Evolutionary conservation across 23 tunicate genomes (phyloP).

Genomic region (Aplidium turbinatum): DNA sequence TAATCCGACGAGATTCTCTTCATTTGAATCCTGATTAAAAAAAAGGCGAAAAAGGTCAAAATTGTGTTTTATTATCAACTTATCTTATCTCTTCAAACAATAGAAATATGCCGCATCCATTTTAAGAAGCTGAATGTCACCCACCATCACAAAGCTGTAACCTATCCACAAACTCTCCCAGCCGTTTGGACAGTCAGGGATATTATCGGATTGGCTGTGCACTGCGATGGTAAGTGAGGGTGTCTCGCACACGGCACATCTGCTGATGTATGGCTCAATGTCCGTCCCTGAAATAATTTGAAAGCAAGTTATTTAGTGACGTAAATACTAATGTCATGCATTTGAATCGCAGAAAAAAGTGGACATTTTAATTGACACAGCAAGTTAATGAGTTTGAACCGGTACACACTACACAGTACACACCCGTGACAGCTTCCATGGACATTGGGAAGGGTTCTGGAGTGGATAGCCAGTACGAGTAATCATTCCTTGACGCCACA

Average conservation of each 20-base stretch:
- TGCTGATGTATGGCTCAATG: conserved; percentile 86
- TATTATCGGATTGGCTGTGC: conserved; percentile 88
- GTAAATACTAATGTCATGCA: too few relatives aligned
- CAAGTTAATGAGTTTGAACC: too few relatives aligned
- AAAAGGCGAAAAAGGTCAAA: not conserved
- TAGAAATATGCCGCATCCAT: not conserved
- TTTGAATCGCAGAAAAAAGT: too few relatives aligned
- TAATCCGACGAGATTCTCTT: too few relatives aligned
- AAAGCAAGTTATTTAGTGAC: too few relatives aligned
- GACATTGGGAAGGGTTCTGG: conserved; percentile 96
- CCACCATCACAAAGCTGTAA: conserved; percentile 97
- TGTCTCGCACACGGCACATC: conserved; percentile 96
- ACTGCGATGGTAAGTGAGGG: conserved; percentile 92
- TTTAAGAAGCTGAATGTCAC: not conserved
- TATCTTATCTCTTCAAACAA: too few relatives aligned
- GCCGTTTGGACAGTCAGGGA: conserved; percentile 89
- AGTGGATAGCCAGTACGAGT: conserved; percentile 93
- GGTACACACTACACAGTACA: too few relatives aligned
- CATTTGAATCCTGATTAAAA: too few relatives aligned
- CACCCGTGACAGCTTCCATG: conserved; percentile 82
- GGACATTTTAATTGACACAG: too few relatives aligned
- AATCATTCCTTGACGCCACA: conserved; percentile 95
- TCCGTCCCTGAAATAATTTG: conserved; percentile 52
- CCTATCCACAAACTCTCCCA: conserved; percentile 99
- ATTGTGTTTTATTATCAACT: not conserved